Evolutionary conservation across 2,113 vertebrate genomes (phyloP).

Genomic region (Strigops habroptila): DNA sequence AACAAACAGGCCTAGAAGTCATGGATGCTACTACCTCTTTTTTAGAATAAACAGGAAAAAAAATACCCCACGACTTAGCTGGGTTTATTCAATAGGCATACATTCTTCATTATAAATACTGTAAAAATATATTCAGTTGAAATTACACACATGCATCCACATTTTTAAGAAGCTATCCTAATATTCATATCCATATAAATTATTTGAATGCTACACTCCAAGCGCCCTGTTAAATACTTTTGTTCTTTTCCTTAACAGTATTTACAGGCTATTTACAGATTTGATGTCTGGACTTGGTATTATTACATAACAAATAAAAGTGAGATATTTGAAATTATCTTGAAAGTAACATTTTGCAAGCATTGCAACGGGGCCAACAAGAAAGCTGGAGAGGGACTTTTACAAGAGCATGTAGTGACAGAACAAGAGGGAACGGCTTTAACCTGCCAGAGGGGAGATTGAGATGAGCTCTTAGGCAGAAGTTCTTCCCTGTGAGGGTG

Average conservation of each 20-base stretch:
- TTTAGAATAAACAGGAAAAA: background rate
- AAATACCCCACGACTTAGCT: rapidly evolving
- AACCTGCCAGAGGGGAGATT: too few relatives aligned
- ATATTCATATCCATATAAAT: background rate
- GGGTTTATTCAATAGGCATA: background rate
- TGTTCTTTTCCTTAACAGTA: background rate
- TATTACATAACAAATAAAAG: background rate
- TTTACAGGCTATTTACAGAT: background rate
- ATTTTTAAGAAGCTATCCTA: background rate
- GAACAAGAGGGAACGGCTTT: too few relatives aligned
- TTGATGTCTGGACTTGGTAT: background rate
- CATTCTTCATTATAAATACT: background rate
- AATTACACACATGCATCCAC: background rate
- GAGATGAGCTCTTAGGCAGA: too few relatives aligned
- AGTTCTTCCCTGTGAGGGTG: too few relatives aligned
- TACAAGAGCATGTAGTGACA: too few relatives aligned
- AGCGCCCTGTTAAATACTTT: background rate
- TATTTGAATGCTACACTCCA: too few relatives aligned
- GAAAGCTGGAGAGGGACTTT: too few relatives aligned
- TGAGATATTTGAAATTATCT: background rate
- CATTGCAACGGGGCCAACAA: background rate
- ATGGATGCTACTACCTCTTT: background rate
- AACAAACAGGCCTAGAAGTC: background rate
- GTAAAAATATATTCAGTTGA: background rate
- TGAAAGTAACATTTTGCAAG: background rate